Conservation (phyloP, 2,797 vertebrate genomes). For the Danio kyathit region DNA sequence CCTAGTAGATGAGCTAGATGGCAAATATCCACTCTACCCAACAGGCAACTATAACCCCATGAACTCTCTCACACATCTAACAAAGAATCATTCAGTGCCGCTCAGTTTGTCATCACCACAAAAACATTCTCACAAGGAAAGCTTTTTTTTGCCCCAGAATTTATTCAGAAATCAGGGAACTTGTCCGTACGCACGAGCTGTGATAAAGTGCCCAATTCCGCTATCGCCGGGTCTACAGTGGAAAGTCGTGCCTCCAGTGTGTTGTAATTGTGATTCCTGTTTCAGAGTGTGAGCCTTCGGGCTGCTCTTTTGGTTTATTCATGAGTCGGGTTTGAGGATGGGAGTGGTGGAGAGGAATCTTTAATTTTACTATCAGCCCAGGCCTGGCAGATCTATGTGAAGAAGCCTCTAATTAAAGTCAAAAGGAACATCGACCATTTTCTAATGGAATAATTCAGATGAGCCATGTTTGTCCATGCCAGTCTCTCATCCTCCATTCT, state of each 20-base stretch:
- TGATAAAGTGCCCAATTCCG: slow-evolving; percentile 26
- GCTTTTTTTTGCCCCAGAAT: neutral
- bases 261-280: slow-evolving; percentile 72
- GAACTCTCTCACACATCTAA: neutral
- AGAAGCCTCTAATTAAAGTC: slow-evolving; percentile 72
- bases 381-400: slow-evolving; percentile 67
- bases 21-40: slow-evolving; percentile 6
- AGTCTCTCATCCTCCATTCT: slow-evolving; percentile 68
- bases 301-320: slow-evolving; percentile 74
- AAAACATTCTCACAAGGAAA: slow-evolving; percentile 33
- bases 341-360: slow-evolving; percentile 68
- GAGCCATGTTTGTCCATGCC: slow-evolving; percentile 70
- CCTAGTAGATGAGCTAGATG: neutral
- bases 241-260: slow-evolving; percentile 59
- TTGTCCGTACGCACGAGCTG: slow-evolving; percentile 27
- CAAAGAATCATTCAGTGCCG: neutral
- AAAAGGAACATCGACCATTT: slow-evolving; percentile 77
- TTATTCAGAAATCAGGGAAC: slow-evolving; percentile 54
- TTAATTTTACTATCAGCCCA: slow-evolving; percentile 37
- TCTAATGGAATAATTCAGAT: slow-evolving; percentile 78
- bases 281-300: slow-evolving; percentile 68
- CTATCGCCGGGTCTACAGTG: slow-evolving; percentile 2
- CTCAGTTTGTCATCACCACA: slow-evolving; percentile 21
- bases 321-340: slow-evolving; percentile 62
- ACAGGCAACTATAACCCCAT: neutral